These are phyloP conservation scores for Chaunax sp. DNA, from an alignment of 2,797 vertebrate species.

Conservation along the genomic window DNA sequence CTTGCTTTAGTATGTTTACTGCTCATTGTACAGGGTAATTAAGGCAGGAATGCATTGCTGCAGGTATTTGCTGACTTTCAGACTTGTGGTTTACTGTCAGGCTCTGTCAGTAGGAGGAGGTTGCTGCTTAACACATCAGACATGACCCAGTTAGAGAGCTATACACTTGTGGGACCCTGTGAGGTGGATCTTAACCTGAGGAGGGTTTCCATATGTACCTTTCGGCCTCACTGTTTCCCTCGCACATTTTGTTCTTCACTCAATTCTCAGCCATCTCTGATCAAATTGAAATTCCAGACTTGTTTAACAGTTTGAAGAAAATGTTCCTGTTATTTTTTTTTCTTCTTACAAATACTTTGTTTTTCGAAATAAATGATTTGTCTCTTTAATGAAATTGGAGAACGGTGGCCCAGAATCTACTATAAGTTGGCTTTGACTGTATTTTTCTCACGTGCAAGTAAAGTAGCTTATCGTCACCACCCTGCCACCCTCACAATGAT, in stretches of 20 bases:
- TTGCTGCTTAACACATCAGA: conserved; percentile 65
- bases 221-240: conserved; percentile 61
- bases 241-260: conserved; percentile 33
- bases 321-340: conserved; percentile 8
- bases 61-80: conserved; percentile 45
- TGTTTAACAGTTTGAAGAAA: conserved; percentile 4
- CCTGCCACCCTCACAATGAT: conserved; percentile 37
- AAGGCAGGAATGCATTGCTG: conserved; percentile 25
- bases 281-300: conserved; percentile 42
- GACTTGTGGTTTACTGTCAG: conserved; percentile 42
- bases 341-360: not conserved
- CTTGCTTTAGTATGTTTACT: conserved; percentile 42
- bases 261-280: conserved; percentile 21
- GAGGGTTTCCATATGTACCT: conserved; percentile 62
- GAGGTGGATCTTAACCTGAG: conserved; percentile 63
- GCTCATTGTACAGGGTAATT: conserved; percentile 59
- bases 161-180: conserved; percentile 58
- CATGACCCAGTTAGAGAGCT: conserved; percentile 77
- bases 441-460: conserved; percentile 47
- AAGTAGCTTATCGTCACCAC: conserved; percentile 55
- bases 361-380: conserved; percentile 14
- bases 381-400: conserved; percentile 12
- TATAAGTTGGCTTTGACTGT: conserved; percentile 42
- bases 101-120: conserved; percentile 46
- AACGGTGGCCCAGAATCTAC: conserved; percentile 6